Conservation (phyloP, 2,797 vertebrate species). For the Peromyscus melanophrys region DNA sequence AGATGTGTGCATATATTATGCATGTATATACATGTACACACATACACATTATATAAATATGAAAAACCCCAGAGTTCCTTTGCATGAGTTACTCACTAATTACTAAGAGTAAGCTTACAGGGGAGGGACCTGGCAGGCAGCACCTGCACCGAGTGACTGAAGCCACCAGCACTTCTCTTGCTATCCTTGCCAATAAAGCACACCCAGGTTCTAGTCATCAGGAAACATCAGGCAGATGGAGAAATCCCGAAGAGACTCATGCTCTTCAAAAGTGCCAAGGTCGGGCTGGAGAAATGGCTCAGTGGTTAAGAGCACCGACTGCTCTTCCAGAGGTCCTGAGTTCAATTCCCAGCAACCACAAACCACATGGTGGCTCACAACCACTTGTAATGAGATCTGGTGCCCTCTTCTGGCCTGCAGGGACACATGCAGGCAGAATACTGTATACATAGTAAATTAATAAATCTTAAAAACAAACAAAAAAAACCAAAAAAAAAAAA, state of each 20-base stretch:
- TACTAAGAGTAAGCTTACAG: neutral
- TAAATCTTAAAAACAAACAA: no score
- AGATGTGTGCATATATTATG: neutral
- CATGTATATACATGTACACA: neutral
- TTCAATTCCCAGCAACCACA: no score
- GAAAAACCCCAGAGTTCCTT: neutral
- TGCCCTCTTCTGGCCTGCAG: no score
- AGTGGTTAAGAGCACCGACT: no score
- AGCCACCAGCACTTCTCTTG: neutral
- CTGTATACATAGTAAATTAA: no score
- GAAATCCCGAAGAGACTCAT: neutral
- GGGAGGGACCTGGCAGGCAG: neutral
- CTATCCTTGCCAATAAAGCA: neutral
- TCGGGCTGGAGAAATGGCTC: neutral
- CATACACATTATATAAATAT: no score
- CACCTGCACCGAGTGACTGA: neutral
- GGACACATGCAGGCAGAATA: no score
- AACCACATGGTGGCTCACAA: no score
- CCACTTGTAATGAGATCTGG: no score
- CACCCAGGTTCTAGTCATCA: neutral
- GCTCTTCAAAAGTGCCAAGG: neutral
- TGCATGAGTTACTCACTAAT: constrained; percentile 42
- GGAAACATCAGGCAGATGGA: neutral
- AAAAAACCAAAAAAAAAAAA: no score
- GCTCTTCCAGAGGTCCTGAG: no score